Base-by-base conservation (phyloP, 1,140 invertebrate genomes). In the Aphidius ervi region DNA sequence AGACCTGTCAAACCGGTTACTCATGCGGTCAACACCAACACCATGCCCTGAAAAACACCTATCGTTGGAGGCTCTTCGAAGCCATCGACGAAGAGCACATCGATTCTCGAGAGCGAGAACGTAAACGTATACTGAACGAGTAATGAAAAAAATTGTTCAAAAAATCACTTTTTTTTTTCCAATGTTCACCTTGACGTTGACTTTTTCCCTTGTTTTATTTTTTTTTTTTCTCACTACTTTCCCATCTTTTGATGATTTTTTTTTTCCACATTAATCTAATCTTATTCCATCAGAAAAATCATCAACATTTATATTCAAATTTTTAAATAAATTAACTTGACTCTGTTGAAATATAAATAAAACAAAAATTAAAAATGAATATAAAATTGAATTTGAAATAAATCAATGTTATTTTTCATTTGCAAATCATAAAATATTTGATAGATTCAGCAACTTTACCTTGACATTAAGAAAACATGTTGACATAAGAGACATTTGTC, bases 1-100 rank as follows among this genome's bases (percentile, higher is more conserved):
- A 68, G 73, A 77, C 76, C 68, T 65, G 74, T 73, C 72, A 76
- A 76, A 78, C 76, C 76, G 76, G 76, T 78, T 78, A 75, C 69
- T 74, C 74, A 75, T 70, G 73, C 72, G 74, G 74, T 68, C 67
- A 69, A 68, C 73, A 74, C 68, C 71, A 68, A 71, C 70, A 73
- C 71, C 71, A 60, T 62, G 46, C 53, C 53, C 41, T 31, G 23
- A 31, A 31, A 31, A 31, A 31, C 23, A 31, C 23, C 23, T 31
- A 31, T 31, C 23, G 23, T 31, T 31, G 23, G 23, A 37, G 31
- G 39, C 50, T 53, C 50, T 39, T 53, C 23, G 23, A 31, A 31
- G 4, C 23, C 23, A 31, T 56, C 54, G 41, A 45, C 41, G 39
- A 8, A 20, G 23, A 9, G 54, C 23, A 42, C 54, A 56, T 56